These are phyloP conservation scores for Xiphydria camelus DNA, from an alignment of 2,888 invertebrate species.

Conservation along the genomic window DNA sequence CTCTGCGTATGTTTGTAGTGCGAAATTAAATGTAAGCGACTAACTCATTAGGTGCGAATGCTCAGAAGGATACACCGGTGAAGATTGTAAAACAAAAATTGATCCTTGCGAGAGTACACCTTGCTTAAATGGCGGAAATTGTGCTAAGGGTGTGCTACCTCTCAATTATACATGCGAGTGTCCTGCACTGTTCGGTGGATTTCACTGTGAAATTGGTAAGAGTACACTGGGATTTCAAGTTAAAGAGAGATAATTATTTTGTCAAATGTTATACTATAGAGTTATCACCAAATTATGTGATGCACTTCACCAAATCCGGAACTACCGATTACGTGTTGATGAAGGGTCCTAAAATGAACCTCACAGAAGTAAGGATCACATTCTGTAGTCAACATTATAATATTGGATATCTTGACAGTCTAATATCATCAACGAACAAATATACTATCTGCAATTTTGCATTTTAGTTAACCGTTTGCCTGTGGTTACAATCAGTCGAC, in stretches of 20 bases:
- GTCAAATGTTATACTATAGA: slow-evolving; percentile 35
- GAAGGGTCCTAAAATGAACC: slow-evolving; percentile 57
- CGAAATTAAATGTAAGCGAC: too few species aligned
- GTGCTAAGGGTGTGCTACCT: slow-evolving; percentile 45
- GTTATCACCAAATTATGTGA: slow-evolving; percentile 60
- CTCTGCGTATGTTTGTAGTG: too few species aligned
- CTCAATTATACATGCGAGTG: slow-evolving; percentile 60
- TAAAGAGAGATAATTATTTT: not conserved
- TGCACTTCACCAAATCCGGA: slow-evolving; percentile 63
- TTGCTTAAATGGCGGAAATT: slow-evolving; percentile 58
- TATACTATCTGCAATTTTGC: slow-evolving; percentile 23
- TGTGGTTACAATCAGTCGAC: slow-evolving; percentile 69
- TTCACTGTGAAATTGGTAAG: slow-evolving; percentile 59
- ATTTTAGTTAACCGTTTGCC: slow-evolving; percentile 64
- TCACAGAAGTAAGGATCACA: slow-evolving; percentile 58
- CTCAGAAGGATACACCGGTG: slow-evolving; percentile 61
- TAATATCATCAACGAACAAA: too few species aligned
- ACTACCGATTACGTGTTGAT: slow-evolving; percentile 64
- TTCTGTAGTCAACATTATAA: too few species aligned
- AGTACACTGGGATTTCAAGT: slow-evolving; percentile 17
- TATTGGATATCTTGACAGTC: too few species aligned
- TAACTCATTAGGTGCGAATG: slow-evolving; percentile 60
- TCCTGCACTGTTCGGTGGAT: slow-evolving; percentile 58
- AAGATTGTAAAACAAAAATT: slow-evolving; percentile 57
- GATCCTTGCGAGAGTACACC: slow-evolving; percentile 54